Evolutionary conservation across 2,113 vertebrate genomes (phyloP).

Genomic region (Scortum barcoo): DNA sequence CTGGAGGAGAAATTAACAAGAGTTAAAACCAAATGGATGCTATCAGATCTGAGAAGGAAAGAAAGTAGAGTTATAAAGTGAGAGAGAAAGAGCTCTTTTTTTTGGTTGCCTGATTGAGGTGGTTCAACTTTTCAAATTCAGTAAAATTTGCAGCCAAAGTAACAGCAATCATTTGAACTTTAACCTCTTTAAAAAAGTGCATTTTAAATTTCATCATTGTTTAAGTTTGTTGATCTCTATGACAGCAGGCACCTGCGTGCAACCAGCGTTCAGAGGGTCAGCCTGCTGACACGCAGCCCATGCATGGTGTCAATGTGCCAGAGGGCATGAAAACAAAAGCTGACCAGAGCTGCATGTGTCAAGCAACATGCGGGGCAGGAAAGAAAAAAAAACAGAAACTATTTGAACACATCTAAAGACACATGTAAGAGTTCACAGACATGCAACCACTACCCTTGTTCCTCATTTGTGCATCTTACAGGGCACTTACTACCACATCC

Average conservation of each 20-base stretch:
- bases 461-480: constrained; percentile 15
- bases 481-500: constrained; percentile 58
- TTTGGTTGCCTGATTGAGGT: not conserved
- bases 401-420: not conserved
- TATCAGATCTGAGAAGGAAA: not conserved
- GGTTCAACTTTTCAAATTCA: not conserved
- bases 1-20: constrained; percentile 70
- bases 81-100: not conserved
- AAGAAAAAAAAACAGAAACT: not conserved
- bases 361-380: not conserved
- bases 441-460: not conserved
- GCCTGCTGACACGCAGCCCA: not conserved
- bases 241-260: not conserved
- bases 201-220: not conserved
- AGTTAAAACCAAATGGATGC: not conserved
- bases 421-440: not conserved
- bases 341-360: not conserved
- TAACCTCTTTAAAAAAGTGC: not conserved
- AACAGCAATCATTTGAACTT: not conserved
- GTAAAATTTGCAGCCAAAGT: not conserved
- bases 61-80: not conserved
- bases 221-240: not conserved
- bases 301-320: constrained; percentile 11
- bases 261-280: not conserved
- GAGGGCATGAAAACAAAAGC: constrained; percentile 40